Evolutionary conservation across 1,140 invertebrate species (phyloP), one percentile per base, ranked within the genome.

Genomic region (Dendroctonus ponderosae): DNA sequence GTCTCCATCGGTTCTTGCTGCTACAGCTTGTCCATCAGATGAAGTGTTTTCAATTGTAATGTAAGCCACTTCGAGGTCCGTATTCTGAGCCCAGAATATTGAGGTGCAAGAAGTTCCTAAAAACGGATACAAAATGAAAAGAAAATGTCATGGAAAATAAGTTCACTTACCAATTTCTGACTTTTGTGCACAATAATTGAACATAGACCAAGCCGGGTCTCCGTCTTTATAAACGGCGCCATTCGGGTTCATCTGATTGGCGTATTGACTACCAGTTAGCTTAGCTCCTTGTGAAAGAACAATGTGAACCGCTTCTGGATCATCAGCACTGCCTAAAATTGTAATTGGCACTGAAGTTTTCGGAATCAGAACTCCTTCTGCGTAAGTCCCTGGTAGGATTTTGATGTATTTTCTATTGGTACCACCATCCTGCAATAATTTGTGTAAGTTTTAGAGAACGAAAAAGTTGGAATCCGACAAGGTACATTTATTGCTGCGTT

Each of bases 151-250:
- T 2, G 3, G 26, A 38, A 58, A 4, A 26, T 3, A 26, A 26
- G 3, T 26, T 26, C 3, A 12, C 62, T 41, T 62, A 63, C 62
- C 62, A 46, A 63, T 63, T 6, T n/a, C 38, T 0, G 12, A 51
- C 12, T 46, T 54, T 4, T 11, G 11, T 6, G 39, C 40, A n/a
- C 62, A 63, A 6, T 37, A 6, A 0, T 46, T 26, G 12, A 44
- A 63, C 62, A 63, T 63, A 9, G 62, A 63, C 5, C 15, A 63
- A 7, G 62, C 62, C n/a, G 62, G 62, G 56, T 63, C 62, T 5
- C 62, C 62, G 12, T 37, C 49, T 40, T 63, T 53, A 12, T 54
- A 63, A 8, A 6, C 38, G 7, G 51, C 7, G 4, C 52, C 41
- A n/a, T 42, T 42, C 2, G 62, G 62, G 15, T 60, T 60, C 50